Percentiles rank a stretch among this genome's conserved stretches.
phyloP scores from a whole-genome alignment of 30 jellyfish, hydroid and myxozoan genomes.

The Aurelia aurita region DNA sequence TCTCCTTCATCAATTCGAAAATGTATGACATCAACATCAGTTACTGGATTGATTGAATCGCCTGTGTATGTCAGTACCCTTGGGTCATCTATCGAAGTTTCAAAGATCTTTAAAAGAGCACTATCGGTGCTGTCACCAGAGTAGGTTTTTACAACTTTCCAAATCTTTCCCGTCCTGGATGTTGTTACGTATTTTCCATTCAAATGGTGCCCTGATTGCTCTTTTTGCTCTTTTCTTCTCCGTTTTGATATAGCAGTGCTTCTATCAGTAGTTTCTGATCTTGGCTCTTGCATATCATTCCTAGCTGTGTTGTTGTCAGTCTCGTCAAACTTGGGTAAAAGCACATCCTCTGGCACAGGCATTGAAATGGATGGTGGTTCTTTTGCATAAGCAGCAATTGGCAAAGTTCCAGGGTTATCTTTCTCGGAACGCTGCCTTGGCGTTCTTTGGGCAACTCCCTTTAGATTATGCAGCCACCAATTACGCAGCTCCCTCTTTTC shows the following conservation, averaged over 20 bases:
- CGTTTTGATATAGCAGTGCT: background rate
- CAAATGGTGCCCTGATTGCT: slow-evolving; percentile 29
- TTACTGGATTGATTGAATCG: slow-evolving; percentile 19
- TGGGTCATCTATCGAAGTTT: slow-evolving; percentile 27
- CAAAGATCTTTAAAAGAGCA: slow-evolving; percentile 23
- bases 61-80: slow-evolving; percentile 16
- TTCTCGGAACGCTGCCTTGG: slow-evolving; percentile 37
- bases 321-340: slow-evolving; percentile 22
- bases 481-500: slow-evolving; percentile 37
- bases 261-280: too few relatives aligned
- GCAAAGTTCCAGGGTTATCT: slow-evolving; percentile 33
- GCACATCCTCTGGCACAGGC: slow-evolving; percentile 40
- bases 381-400: slow-evolving; percentile 33
- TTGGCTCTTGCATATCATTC: background rate
- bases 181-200: slow-evolving; percentile 18
- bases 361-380: slow-evolving; percentile 36
- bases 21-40: slow-evolving; percentile 12
- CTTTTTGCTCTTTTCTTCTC: slow-evolving; percentile 26
- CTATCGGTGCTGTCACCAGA: background rate
- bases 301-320: slow-evolving; percentile 13
- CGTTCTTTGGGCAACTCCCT: slow-evolving; percentile 30
- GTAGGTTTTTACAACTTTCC: slow-evolving; percentile 10
- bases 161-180: slow-evolving; percentile 22
- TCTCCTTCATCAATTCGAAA: slow-evolving; percentile 35
- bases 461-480: slow-evolving; percentile 17